phyloP scores from a whole-genome alignment of 2,113 vertebrate genomes.

The Hylia prasina region DNA sequence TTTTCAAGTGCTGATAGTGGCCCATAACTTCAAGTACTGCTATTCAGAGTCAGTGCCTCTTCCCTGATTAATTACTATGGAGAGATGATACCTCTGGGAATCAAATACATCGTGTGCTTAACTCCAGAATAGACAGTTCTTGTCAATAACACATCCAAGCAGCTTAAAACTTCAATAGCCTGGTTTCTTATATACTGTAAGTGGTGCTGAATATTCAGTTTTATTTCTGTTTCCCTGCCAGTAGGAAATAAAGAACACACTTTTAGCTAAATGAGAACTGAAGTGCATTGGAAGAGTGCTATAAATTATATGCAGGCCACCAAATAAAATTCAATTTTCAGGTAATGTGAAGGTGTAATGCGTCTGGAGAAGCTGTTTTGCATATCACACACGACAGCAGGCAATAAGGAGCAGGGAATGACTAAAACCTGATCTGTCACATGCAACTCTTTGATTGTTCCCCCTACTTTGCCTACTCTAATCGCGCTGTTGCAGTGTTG shows the following conservation, averaged over 20 bases:
- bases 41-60: constrained; percentile 17
- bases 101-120: not conserved
- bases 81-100: not conserved
- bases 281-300: constrained; percentile 62
- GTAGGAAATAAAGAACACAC: constrained; percentile 65
- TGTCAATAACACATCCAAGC: not conserved
- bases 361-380: constrained; percentile 65
- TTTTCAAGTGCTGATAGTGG: not conserved
- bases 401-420: constrained; percentile 58
- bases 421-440: constrained; percentile 64
- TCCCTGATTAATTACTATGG: constrained; percentile 11
- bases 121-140: constrained; percentile 11
- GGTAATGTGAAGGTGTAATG: constrained; percentile 65
- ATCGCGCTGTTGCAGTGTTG: constrained; percentile 73
- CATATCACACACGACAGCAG: constrained; percentile 76
- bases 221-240: constrained; percentile 53
- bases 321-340: constrained; percentile 79
- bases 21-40: not conserved
- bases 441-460: constrained; percentile 54
- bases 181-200: not conserved
- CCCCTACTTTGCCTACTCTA: constrained; percentile 65
- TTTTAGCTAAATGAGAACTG: constrained; percentile 66
- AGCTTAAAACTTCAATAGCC: not conserved
- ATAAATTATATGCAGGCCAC: constrained; percentile 70
- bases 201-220: constrained; percentile 9